Conservation (phyloP, 2,113 vertebrate species). For the Pluvianellus socialis region DNA sequence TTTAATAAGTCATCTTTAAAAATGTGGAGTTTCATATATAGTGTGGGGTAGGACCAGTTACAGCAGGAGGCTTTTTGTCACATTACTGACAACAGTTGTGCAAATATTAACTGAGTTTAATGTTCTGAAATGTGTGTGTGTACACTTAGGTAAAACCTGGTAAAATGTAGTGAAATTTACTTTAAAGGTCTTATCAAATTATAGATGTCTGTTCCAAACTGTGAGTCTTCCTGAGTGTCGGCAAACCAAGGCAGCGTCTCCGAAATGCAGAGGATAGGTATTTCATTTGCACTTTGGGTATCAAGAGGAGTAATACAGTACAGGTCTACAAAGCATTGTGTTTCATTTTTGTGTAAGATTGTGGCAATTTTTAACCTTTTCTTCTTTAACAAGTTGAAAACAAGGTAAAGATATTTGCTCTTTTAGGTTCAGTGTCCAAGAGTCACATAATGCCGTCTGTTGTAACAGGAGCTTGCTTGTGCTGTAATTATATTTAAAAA, state of each 20-base stretch:
- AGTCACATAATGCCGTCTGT: background rate
- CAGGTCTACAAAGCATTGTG: background rate
- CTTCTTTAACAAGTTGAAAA: background rate
- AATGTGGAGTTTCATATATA: background rate
- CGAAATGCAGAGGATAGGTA: background rate
- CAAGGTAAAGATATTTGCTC: background rate
- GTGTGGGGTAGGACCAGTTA: background rate
- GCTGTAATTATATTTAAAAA: background rate
- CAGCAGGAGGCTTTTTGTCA: background rate
- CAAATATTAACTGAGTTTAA: background rate
- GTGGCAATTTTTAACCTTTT: background rate
- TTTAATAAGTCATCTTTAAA: slow-evolving; percentile 37
- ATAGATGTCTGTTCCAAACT: background rate
- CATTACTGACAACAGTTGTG: background rate
- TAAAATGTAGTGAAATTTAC: background rate
- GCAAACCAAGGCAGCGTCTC: background rate
- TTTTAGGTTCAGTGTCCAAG: background rate
- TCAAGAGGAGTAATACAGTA: background rate
- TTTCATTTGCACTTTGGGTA: background rate
- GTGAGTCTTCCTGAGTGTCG: background rate
- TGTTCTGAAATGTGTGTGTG: background rate
- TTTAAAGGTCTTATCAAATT: background rate
- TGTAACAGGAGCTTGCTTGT: background rate
- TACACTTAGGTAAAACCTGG: background rate
- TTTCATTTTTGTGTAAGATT: background rate